Evolutionary conservation across 2,113 vertebrate genomes (phyloP), one percentile per base, ranked within the genome.

Genomic region (Phrynocephalus versicolor): DNA sequence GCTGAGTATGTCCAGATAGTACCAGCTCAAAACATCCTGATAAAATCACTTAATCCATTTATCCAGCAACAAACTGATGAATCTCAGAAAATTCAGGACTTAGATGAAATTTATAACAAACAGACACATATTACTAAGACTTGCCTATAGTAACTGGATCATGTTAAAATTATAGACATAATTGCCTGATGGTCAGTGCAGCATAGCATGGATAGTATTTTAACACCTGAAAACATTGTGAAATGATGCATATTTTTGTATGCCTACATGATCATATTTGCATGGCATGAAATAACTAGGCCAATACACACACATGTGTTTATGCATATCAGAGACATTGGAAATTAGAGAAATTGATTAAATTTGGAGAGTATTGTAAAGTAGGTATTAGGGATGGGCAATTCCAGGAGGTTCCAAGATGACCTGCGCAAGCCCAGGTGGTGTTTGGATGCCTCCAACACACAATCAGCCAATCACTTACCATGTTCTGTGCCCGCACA

Each of bases 71-170:
- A 8, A 62, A 60, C 51, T 41, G 65, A 73, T 83, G 72, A n/a
- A n/a, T 83, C 27, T 64, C 27, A 65, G 37, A 41, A 73, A 16
- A 72, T 60, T 73, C 35, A 73, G 25, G 14, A 39, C 2, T n/a
- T 35, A 73, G 70, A 60, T 83, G 81, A 60, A 41, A 83, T 73
- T 41, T 33, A 83, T 73, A 25, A 60, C 13, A 82, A 73, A 10
- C 27, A 37, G 69, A n/a, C 60, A 58, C 70, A 13, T 33, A 58
- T 82, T 71, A 71, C 33, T 72, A 82, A 82, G 58, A 30, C 35
- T 39, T 82, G 69, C 55, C 71, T 60, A 51, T 27, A 27, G 51
- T 12, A 30, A 71, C 33, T 71, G 51, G 45, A 82, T 72, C 15
- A 3, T 58, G 33, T 71, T 39, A 14, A 55, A 55, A 58, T 16